These are phyloP conservation scores for Chironomus riparius DNA, from an alignment of 2,888 invertebrate species.

Conservation along the genomic window DNA sequence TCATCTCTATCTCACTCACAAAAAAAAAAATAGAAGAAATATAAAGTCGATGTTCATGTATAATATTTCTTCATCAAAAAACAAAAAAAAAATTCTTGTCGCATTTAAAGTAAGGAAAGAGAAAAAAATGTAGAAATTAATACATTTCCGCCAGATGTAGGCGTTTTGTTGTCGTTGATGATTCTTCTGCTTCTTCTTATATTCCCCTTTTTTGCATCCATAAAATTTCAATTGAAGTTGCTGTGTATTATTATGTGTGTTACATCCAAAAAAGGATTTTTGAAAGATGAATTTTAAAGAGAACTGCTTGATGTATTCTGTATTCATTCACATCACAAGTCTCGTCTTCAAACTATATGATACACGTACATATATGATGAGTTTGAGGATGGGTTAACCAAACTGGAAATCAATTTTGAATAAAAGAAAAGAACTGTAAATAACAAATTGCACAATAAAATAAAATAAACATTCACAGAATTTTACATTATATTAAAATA, in stretches of 20 bases:
- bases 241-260: no score
- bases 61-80: not conserved
- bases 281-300: not conserved
- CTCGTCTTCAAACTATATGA: no score
- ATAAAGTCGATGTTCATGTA: not conserved
- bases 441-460: not conserved
- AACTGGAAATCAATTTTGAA: not conserved
- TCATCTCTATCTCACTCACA: not conserved
- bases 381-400: no score
- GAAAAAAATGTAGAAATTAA: conserved; percentile 22
- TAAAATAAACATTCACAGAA: not conserved
- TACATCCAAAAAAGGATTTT: not conserved
- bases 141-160: conserved; percentile 33
- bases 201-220: not conserved
- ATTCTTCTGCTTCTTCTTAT: not conserved
- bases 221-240: not conserved
- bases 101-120: conserved; percentile 3
- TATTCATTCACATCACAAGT: no score
- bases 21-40: not conserved
- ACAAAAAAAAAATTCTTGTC: not conserved
- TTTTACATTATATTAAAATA: not conserved
- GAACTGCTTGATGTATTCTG: no score
- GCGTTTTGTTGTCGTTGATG: conserved; percentile 28
- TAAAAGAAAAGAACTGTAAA: not conserved
- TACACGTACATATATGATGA: no score